Base-by-base conservation (phyloP, 1,140 invertebrate species). In the Hestina assimilis region DNA sequence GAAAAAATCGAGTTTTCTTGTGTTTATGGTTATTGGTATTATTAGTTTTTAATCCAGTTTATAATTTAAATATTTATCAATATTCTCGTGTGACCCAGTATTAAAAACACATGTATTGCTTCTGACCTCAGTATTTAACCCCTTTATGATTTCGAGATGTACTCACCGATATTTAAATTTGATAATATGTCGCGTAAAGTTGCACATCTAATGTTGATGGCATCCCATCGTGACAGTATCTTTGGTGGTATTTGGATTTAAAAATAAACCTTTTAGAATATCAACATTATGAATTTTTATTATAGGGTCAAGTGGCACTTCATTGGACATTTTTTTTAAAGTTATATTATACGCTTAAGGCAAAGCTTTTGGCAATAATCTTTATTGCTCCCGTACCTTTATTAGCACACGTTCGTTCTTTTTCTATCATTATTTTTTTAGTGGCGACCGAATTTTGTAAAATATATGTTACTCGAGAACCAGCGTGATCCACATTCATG, bases 101-200 rank as follows among this genome's bases (percentile, higher is more conserved):
- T 15, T 50, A 12, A 14, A 38, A 40, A 29, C 12, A 7, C 9
- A 14, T 43, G 26, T 31, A 60, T 40, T 51, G 29, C 41, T 54
- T 7, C 55, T 66, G 69, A 71, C 63, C 65, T 38, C 28, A 51
- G 29, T 42, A 31, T 64, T 73, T 69, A 69, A 71, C 65, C 66
- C 52, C 35, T 50, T 14, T 50, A 51, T 43, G 42, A 38, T 54
- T 43, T 48, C 45, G 67, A 75, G 77, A 75, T 78, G 45, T 67
- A 67, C 67, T 67, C 66, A 29, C 59, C 62, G 65, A 71, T 69
- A 59, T 60, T 47, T 58, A 63, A 63, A 66, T 66, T 43, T 59
- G 19, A 45, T 51, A 52, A 63, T 59, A 72, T 71, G 56, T 62
- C 67, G 41, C 67, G 67, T 79, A 72, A 82, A 79, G 46, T 63